phyloP scores from a whole-genome alignment of 2,888 invertebrate genomes.

The Ligdia adustata region DNA sequence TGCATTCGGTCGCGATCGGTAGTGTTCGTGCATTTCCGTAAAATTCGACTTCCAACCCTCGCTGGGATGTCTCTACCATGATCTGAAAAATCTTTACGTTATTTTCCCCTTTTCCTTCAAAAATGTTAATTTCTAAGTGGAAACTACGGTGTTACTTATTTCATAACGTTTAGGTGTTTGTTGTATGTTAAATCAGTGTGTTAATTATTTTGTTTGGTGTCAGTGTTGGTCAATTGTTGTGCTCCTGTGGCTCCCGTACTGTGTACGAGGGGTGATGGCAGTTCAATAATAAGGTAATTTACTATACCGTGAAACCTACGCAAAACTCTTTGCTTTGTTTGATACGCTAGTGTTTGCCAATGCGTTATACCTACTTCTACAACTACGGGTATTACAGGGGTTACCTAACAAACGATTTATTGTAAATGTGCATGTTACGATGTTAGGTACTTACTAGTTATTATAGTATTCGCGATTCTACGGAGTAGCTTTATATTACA shows the following conservation, averaged over 20 bases:
- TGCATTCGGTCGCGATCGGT: slow-evolving; percentile 73
- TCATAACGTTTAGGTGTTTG: slow-evolving; percentile 32
- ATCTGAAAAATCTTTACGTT: slow-evolving; percentile 73
- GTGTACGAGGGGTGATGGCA: slow-evolving; percentile 45
- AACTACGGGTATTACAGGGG: too few relatives aligned
- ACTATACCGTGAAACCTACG: slow-evolving; percentile 22
- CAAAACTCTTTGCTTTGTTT: too few relatives aligned
- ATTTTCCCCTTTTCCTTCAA: slow-evolving; percentile 54
- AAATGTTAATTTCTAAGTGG: slow-evolving; percentile 56
- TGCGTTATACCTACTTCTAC: too few relatives aligned
- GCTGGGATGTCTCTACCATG: slow-evolving; percentile 66
- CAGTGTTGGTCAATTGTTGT: slow-evolving; percentile 66
- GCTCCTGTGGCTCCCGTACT: slow-evolving; percentile 48
- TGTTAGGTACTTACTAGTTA: too few relatives aligned
- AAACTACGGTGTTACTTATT: slow-evolving; percentile 51
- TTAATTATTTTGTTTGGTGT: slow-evolving; percentile 59
- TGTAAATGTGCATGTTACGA: too few relatives aligned
- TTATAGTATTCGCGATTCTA: too few relatives aligned
- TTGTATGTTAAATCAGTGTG: slow-evolving; percentile 46
- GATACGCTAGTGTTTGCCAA: too few relatives aligned
- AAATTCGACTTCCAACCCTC: slow-evolving; percentile 71
- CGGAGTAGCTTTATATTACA: too few relatives aligned
- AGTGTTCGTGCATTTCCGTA: slow-evolving; percentile 71
- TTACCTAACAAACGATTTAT: slow-evolving; percentile 13
- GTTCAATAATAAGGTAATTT: slow-evolving; percentile 59